Conservation (phyloP, 2,888 invertebrate species). For the Diarsia brunnea region DNA sequence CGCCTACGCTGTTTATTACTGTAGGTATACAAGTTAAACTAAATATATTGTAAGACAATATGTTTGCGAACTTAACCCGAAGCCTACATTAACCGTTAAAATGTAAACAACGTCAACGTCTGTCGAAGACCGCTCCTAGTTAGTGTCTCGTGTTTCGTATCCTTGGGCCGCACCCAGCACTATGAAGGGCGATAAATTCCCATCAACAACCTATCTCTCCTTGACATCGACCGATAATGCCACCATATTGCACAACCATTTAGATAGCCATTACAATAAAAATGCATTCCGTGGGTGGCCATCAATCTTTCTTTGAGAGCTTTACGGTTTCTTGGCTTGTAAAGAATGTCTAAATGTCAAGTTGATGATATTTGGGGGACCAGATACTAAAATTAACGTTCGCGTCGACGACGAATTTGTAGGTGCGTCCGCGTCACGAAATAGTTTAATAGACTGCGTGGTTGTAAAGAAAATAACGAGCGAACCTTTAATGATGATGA, state of each 20-base stretch:
- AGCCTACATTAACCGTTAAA: constrained; percentile 83
- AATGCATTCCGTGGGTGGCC: constrained; percentile 85
- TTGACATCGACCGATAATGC: constrained; percentile 84
- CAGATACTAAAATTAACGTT: constrained; percentile 53
- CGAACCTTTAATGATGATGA: constrained; percentile 5
- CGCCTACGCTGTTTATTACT: constrained; percentile 78
- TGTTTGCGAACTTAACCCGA: constrained; percentile 74
- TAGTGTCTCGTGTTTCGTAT: constrained; percentile 80
- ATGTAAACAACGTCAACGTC: constrained; percentile 77
- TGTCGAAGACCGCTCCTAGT: constrained; percentile 83
- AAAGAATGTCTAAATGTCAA: constrained; percentile 73
- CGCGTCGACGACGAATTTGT: constrained; percentile 39
- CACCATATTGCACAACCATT: constrained; percentile 86
- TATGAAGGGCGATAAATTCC: constrained; percentile 84
- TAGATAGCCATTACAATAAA: constrained; percentile 87
- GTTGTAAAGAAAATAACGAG: constrained; percentile 2
- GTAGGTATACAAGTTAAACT: constrained; percentile 52
- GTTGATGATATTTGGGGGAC: constrained; percentile 59
- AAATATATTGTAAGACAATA: constrained; percentile 66
- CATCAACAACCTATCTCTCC: constrained; percentile 86
- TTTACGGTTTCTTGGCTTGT: constrained; percentile 71
- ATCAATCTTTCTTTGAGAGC: constrained; percentile 78
- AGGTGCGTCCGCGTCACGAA: constrained; percentile 41
- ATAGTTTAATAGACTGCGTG: constrained; percentile 18
- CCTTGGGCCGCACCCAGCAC: constrained; percentile 82